These are phyloP conservation scores for Nannoperca obscura DNA, from an alignment of 2,797 vertebrate species.

Conservation along the genomic window DNA sequence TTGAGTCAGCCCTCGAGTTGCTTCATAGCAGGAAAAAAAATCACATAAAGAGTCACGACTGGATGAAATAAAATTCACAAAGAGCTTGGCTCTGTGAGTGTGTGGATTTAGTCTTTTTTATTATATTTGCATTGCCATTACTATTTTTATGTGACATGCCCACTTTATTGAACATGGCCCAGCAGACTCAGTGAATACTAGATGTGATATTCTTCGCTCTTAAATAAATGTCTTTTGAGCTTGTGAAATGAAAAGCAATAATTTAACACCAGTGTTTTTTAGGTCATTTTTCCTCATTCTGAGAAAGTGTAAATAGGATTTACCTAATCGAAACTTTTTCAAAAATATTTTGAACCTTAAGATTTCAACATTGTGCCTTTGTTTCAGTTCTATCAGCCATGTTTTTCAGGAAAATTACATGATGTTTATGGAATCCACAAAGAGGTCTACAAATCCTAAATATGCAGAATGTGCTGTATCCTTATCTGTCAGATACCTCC, in stretches of 20 bases:
- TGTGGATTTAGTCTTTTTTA: constrained; percentile 47
- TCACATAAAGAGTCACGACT: constrained; percentile 37
- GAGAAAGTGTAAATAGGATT: not conserved
- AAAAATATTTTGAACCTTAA: no score
- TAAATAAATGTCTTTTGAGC: not conserved
- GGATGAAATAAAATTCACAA: constrained; percentile 48
- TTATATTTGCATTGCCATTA: constrained; percentile 45
- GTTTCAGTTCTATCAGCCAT: not conserved
- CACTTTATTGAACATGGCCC: constrained; percentile 13
- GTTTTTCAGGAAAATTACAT: not conserved
- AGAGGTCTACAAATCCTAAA: not conserved
- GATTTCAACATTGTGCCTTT: not conserved
- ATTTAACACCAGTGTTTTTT: not conserved
- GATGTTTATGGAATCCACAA: not conserved
- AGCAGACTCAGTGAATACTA: constrained; percentile 2
- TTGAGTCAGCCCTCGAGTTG: constrained; percentile 30
- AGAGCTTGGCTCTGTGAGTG: constrained; percentile 1
- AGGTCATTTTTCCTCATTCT: not conserved
- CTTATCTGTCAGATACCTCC: not conserved
- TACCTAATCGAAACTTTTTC: no score
- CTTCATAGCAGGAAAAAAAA: constrained; percentile 32
- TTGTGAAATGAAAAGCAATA: not conserved
- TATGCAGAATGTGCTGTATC: not conserved
- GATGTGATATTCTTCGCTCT: not conserved
- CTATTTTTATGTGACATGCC: constrained; percentile 46